Conservation (phyloP, 2,797 vertebrate species). For the Pseudocheirus occidentalis region DNA sequence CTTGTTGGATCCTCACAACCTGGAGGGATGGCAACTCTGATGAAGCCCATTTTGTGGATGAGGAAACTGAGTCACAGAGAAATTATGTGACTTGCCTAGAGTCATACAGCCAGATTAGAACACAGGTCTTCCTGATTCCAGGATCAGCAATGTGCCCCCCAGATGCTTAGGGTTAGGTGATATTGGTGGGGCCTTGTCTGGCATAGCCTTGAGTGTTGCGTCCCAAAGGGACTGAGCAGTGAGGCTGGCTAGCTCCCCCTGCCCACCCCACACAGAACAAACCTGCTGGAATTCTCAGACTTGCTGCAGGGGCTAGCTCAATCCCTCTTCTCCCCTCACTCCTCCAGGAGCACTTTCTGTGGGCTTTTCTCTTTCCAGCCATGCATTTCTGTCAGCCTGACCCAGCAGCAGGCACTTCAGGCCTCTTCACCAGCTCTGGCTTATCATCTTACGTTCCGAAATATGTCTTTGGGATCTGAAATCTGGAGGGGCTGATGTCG, state of each 20-base stretch:
- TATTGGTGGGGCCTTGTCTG: not conserved
- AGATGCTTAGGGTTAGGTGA: not conserved
- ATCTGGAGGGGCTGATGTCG: not conserved
- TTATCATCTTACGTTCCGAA: not conserved
- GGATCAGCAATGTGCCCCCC: not conserved
- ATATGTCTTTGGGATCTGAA: not conserved
- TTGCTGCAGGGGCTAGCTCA: fast-evolving
- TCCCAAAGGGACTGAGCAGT: not conserved
- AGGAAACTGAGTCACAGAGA: not conserved
- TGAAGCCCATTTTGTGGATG: not conserved
- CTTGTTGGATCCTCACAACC: not conserved
- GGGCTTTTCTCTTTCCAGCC: not conserved
- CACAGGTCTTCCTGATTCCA: not conserved
- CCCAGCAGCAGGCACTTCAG: not conserved
- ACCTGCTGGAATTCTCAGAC: not conserved
- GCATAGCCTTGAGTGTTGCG: not conserved
- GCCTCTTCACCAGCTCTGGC: not conserved
- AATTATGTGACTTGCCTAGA: not conserved
- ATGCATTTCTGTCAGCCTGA: not conserved
- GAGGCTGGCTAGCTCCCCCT: not conserved
- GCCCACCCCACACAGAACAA: not conserved
- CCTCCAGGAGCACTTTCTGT: not conserved
- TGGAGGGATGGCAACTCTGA: not conserved
- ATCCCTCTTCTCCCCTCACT: not conserved
- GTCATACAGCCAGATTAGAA: not conserved